Evolutionary conservation across 2,888 invertebrate genomes (phyloP), one percentile per base, ranked within the genome.

Genomic region (Luperina testacea): DNA sequence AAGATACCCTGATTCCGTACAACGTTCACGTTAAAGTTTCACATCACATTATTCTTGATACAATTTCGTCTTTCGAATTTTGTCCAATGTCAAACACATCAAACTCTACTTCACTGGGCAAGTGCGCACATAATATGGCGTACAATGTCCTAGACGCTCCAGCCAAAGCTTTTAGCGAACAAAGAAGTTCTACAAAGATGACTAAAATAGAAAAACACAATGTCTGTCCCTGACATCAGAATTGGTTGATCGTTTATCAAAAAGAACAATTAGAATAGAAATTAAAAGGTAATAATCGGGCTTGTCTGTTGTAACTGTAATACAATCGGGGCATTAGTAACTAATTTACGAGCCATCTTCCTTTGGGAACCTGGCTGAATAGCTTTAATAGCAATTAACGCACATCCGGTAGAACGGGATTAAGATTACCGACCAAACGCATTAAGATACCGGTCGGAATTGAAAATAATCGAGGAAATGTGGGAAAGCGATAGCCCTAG

Each of bases 331-430:
- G 77, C 77, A 88, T 88, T 83, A 83, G 87, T 83, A 81, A 90
- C 85, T 88, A 89, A 89, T 92, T 91, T 87, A 90, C 80, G 84
- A 90, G 84, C 74, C n/a, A 80, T 81, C 83, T 86, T 78, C 75
- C 84, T 82, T 64, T 73, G 65, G 67, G 48, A 73, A 65, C 90
- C 87, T 89, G 90, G 91, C 85, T 80, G 67, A 87, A 90, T 88
- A 87, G 88, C 87, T 91, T 91, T 75, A 48, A 78, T 73, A 45
- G 63, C 89, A 92, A 94, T 93, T 93, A 93, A 92, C 90, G 89
- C 87, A 89, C 91, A 93, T 94, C 93, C 93, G 92, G 90, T 88
- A 88, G 91, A 92, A 92, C 89, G 89, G 88, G 80, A 90, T 85
- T 87, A 87, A 91, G 91, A 90, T 88, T 89, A 90, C 90, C 87